These are phyloP conservation scores for Opisthograptis luteolata DNA, from an alignment of 2,888 invertebrate genomes.

Conservation along the genomic window DNA sequence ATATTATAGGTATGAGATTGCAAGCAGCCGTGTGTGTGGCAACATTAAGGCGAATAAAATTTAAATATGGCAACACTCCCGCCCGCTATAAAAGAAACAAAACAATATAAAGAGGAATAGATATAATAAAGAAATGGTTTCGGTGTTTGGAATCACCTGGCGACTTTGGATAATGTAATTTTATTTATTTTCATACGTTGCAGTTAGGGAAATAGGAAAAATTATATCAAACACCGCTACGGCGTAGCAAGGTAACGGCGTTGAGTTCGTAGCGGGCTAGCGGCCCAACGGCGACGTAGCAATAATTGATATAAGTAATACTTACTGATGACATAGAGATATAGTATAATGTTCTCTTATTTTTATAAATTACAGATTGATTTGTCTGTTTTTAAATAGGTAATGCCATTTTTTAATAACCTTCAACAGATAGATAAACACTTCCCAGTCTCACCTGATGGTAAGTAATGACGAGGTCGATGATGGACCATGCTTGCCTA, in stretches of 20 bases:
- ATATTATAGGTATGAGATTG: constrained; percentile 76
- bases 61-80: constrained; percentile 81
- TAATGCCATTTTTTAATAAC: no score
- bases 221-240: constrained; percentile 3
- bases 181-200: constrained; percentile 34
- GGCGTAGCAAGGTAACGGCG: background rate
- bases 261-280: background rate
- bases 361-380: no score
- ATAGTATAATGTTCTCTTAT: no score
- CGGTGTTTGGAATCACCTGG: constrained; percentile 41
- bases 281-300: constrained; percentile 9
- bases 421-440: no score
- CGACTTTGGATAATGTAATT: constrained; percentile 35
- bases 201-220: constrained; percentile 16
- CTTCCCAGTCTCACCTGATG: no score
- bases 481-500: no score
- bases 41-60: constrained; percentile 83
- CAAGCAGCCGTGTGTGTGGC: constrained; percentile 78
- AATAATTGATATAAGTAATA: no score
- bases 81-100: constrained; percentile 72
- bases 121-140: constrained; percentile 56
- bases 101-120: constrained; percentile 72
- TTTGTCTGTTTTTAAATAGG: no score
- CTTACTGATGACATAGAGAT: no score
- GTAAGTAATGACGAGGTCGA: no score